Percentiles rank a stretch among this genome's conserved stretches.
Evolutionary conservation across 1,140 invertebrate species (phyloP).

Genomic region (Solen grandis): DNA sequence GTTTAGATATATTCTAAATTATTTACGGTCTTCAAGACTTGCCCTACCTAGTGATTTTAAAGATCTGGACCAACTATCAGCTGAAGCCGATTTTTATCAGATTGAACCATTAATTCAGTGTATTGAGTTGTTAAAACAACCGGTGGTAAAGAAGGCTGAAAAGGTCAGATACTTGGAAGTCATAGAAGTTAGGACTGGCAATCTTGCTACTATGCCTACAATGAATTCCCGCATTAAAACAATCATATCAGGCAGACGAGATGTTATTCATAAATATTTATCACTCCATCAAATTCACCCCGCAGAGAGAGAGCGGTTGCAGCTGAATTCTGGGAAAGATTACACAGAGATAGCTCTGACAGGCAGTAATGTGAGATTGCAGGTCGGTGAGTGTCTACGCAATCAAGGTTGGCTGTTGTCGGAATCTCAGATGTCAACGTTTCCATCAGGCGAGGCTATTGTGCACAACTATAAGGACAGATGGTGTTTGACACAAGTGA

Average conservation of each 20-base stretch:
- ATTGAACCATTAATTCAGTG: constrained; percentile 86
- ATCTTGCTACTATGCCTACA: constrained; percentile 76
- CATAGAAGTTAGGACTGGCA: constrained; percentile 74
- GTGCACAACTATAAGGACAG: constrained; percentile 75
- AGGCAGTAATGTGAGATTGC: constrained; percentile 68
- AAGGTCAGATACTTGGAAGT: constrained; percentile 70
- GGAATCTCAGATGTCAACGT: constrained; percentile 82
- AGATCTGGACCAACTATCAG: constrained; percentile 92
- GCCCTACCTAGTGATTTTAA: constrained; percentile 92
- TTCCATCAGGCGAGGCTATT: constrained; percentile 72
- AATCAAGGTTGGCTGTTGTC: constrained; percentile 88
- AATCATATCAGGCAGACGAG: constrained; percentile 71
- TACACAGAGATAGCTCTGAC: constrained; percentile 72
- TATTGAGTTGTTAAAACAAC: constrained; percentile 84
- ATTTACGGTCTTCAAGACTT: constrained; percentile 83
- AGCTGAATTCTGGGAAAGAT: constrained; percentile 63
- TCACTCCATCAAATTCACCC: constrained; percentile 64
- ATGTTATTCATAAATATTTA: constrained; percentile 68
- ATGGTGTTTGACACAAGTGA: constrained; percentile 61
- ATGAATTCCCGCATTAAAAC: constrained; percentile 76
- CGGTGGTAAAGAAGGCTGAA: constrained; percentile 20
- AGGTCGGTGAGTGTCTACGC: constrained; percentile 86
- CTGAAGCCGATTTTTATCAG: constrained; percentile 96
- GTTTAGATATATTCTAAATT: constrained; percentile 76
- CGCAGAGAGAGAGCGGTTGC: constrained; percentile 68